Conservation (phyloP, 2,797 vertebrate genomes). For the Oryzias sinensis region DNA sequence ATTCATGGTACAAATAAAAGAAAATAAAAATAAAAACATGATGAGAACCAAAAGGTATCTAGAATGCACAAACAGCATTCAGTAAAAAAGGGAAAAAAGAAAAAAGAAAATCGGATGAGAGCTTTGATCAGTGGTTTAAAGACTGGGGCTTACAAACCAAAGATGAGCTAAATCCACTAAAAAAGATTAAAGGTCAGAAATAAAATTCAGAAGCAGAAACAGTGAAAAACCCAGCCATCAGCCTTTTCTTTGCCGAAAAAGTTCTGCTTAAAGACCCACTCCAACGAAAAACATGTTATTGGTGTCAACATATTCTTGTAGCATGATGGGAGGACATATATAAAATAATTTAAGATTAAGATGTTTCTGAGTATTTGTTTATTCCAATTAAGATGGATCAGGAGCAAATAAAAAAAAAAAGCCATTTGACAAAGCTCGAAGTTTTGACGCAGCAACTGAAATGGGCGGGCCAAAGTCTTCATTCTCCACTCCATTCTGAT, state of each 20-base stretch:
- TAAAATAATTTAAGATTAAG: too few species aligned
- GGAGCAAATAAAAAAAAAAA: too few species aligned
- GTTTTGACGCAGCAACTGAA: too few species aligned
- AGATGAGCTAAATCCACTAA: conserved; percentile 76
- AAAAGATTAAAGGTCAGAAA: conserved; percentile 65
- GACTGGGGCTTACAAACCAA: conserved; percentile 75
- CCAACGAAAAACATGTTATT: too few species aligned
- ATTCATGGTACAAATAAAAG: conserved; percentile 39
- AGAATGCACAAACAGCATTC: conserved; percentile 48
- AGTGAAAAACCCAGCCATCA: conserved; percentile 52
- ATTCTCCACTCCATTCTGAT: too few species aligned
- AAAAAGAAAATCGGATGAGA: conserved; percentile 70
- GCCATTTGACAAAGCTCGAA: too few species aligned
- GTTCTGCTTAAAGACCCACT: too few species aligned
- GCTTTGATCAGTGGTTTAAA: conserved; percentile 75
- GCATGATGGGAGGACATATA: too few species aligned
- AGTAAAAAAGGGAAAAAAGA: not conserved
- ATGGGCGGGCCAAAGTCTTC: too few species aligned
- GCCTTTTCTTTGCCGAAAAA: conserved; percentile 14
- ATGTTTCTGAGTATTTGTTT: too few species aligned
- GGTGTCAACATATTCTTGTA: too few species aligned
- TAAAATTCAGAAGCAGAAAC: conserved; percentile 65
- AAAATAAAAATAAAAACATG: conserved; percentile 43
- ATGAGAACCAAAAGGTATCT: conserved; percentile 43
- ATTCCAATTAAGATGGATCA: too few species aligned